Conservation (phyloP, 2,888 invertebrate species). For the Erynnis tages region DNA sequence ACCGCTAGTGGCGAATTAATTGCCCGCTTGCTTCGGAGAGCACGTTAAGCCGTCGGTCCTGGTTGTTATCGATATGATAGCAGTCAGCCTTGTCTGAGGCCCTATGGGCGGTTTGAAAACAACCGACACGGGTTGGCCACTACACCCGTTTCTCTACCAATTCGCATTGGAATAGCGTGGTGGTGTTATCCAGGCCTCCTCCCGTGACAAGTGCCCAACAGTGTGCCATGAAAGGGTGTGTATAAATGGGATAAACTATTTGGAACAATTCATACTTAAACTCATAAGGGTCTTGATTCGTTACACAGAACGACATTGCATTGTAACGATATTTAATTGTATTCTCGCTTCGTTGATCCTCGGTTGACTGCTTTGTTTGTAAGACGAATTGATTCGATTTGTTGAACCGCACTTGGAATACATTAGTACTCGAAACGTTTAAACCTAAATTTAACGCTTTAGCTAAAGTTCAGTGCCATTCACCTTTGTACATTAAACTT, state of each 20-base stretch:
- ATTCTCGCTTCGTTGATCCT: constrained; percentile 12
- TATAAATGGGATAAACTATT: neutral
- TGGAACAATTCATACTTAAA: neutral
- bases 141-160: no score
- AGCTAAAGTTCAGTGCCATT: neutral
- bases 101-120: no score
- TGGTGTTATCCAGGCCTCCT: no score
- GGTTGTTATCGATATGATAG: no score
- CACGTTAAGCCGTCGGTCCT: no score
- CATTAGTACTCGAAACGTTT: neutral
- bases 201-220: no score
- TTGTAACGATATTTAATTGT: constrained; percentile 19
- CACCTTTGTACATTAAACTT: neutral
- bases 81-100: no score
- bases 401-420: neutral
- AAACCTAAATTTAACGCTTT: neutral
- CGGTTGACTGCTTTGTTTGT: constrained; percentile 1
- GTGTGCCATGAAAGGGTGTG: no score
- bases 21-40: no score
- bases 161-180: no score
- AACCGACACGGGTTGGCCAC: no score
- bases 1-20: no score
- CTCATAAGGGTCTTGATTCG: neutral
- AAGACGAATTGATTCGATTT: constrained; percentile 17
- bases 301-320: constrained; percentile 1